Evolutionary conservation across 2,797 vertebrate species (phyloP).

Genomic region (Basileuterus tristriatus): DNA sequence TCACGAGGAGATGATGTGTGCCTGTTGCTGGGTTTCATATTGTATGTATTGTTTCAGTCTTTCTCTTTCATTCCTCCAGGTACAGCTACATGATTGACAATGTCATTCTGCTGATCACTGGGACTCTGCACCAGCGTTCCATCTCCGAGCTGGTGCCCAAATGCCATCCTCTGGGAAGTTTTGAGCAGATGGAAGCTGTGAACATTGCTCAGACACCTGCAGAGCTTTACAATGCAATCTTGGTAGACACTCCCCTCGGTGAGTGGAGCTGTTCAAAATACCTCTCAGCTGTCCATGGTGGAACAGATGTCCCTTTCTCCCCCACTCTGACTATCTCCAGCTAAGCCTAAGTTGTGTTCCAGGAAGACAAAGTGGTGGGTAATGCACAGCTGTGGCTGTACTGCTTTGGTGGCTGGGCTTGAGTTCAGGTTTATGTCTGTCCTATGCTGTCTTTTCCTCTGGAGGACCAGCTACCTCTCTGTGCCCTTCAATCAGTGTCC

Average conservation of each 20-base stretch:
- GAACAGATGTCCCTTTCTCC: not conserved
- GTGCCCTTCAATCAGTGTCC: not conserved
- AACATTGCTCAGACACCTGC: slow-evolving; percentile 99
- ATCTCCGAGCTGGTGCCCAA: slow-evolving; percentile 97
- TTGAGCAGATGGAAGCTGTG: slow-evolving; percentile 99
- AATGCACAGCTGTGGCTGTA: not conserved
- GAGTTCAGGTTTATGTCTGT: not conserved
- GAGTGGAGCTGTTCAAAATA: slow-evolving; percentile 41
- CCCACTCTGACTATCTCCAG: not conserved
- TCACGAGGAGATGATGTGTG: not conserved
- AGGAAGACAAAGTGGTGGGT: not conserved
- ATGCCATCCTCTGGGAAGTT: slow-evolving; percentile 97
- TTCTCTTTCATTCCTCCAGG: slow-evolving; percentile 66
- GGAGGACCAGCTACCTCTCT: not conserved
- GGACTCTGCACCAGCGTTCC: slow-evolving; percentile 95
- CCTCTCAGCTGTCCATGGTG: not conserved
- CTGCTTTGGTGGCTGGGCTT: not conserved
- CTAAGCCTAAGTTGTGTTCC: not conserved
- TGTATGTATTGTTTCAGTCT: not conserved
- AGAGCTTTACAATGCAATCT: slow-evolving; percentile 98
- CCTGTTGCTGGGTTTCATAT: not conserved
- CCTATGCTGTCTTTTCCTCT: not conserved
- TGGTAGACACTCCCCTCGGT: slow-evolving; percentile 98
- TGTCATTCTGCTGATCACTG: slow-evolving; percentile 97
- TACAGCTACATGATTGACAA: slow-evolving; percentile 99